Evolutionary conservation across 2,888 invertebrate genomes (phyloP).

Genomic region (Stegophylla sp.): DNA sequence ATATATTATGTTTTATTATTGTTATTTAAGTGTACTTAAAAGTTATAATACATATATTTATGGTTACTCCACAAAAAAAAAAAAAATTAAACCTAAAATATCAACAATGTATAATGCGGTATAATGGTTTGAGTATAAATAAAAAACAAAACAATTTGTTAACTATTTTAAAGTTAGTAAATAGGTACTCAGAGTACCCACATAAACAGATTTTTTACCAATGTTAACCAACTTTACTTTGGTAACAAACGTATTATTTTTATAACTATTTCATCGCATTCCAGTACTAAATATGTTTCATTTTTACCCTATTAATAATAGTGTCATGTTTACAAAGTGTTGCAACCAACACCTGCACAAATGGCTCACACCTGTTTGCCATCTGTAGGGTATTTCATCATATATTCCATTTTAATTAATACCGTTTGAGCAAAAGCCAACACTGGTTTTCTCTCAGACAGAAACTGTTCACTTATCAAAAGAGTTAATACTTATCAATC

Average conservation of each 20-base stretch:
- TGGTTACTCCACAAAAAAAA: too few relatives aligned
- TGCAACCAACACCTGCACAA: conserved; percentile 13
- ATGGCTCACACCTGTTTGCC: conserved; percentile 3
- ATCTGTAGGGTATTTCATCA: conserved; percentile 8
- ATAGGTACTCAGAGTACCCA: too few relatives aligned
- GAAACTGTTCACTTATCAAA: background rate
- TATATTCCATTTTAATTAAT: background rate
- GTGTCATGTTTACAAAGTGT: background rate
- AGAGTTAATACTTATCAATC: background rate
- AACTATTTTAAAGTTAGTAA: too few relatives aligned
- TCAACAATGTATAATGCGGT: too few relatives aligned
- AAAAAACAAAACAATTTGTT: too few relatives aligned
- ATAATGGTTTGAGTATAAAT: too few relatives aligned
- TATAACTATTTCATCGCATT: too few relatives aligned
- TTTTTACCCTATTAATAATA: background rate
- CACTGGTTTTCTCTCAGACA: background rate
- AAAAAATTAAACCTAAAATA: too few relatives aligned
- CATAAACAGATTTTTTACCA: too few relatives aligned
- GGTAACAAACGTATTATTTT: background rate
- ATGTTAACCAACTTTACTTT: background rate
- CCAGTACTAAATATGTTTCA: background rate
- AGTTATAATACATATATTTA: too few relatives aligned
- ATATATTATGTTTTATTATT: too few relatives aligned
- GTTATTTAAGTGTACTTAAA: too few relatives aligned
- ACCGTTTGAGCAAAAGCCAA: background rate